A percentile compares a stretch with the other conserved stretches of the same genome.
These are phyloP conservation scores for Oscheius sp. DNA, from an alignment of 2,888 invertebrate genomes.

Conservation along the genomic window DNA sequence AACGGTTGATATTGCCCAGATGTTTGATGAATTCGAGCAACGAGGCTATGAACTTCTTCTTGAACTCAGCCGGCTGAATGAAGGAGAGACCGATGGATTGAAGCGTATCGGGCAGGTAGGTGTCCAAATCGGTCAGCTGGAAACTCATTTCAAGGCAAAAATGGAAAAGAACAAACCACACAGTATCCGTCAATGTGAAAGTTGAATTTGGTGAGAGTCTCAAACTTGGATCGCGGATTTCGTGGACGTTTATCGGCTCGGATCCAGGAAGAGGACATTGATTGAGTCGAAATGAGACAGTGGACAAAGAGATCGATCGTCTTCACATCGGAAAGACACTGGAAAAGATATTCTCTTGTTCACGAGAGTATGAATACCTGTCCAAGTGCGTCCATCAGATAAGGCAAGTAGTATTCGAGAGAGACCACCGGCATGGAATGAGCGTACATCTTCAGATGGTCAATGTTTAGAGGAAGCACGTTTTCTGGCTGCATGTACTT, in stretches of 20 bases:
- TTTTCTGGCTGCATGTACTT: conserved; percentile 42
- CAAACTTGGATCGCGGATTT: conserved; percentile 35
- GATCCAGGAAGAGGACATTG: conserved; percentile 47
- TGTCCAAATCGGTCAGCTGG: conserved; percentile 46
- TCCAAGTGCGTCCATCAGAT: conserved; percentile 41
- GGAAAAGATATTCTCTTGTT: not conserved
- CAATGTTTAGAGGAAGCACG: conserved; percentile 24
- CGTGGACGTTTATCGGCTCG: conserved; percentile 34
- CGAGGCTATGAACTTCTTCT: conserved; percentile 18
- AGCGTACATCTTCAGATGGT: conserved; percentile 46
- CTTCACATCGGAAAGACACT: conserved; percentile 37
- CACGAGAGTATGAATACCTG: conserved; percentile 10
- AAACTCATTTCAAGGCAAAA: not conserved
- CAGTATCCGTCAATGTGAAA: conserved; percentile 46
- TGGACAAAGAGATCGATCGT: conserved; percentile 43
- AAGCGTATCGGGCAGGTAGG: conserved; percentile 42
- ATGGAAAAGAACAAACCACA: conserved; percentile 29
- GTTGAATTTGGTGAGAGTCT: conserved; percentile 40
- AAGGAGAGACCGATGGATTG: conserved; percentile 43
- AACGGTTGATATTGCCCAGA: conserved; percentile 42
- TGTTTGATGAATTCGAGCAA: conserved; percentile 41
- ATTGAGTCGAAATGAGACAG: conserved; percentile 35
- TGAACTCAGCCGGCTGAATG: conserved; percentile 27
- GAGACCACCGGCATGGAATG: conserved; percentile 52
- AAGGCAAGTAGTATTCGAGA: conserved; percentile 51